A percentile compares a stretch with the other conserved stretches of the same genome.
Evolutionary conservation across 2,888 invertebrate species (phyloP).

Genomic region (Drosophila antonietae): DNA sequence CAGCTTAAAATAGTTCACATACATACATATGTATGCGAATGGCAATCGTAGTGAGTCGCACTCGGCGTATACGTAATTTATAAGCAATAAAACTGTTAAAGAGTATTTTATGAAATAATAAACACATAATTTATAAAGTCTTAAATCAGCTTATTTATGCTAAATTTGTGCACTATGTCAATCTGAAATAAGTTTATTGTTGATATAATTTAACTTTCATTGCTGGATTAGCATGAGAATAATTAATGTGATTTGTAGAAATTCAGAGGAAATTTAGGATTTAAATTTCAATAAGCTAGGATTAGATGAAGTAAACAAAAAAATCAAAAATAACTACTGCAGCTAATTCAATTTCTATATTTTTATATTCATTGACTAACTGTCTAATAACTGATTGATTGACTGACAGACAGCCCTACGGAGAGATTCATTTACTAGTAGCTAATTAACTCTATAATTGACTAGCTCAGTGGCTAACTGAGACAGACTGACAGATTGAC

Average conservation of each 20-base stretch:
- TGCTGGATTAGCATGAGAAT: not conserved
- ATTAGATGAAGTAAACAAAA: not conserved
- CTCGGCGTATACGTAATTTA: not conserved
- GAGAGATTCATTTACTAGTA: not conserved
- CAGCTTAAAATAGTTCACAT: constrained; percentile 1
- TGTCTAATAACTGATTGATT: not conserved
- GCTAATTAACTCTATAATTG: not conserved
- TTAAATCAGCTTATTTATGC: not conserved
- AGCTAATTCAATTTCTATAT: too few relatives aligned
- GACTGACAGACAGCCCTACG: not conserved
- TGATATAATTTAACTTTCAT: constrained; percentile 1
- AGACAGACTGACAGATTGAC: not conserved
- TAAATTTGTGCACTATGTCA: not conserved
- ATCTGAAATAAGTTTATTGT: not conserved
- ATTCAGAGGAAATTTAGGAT: not conserved
- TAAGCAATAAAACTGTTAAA: not conserved
- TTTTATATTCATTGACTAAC: not conserved
- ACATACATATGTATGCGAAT: not conserved
- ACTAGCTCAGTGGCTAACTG: not conserved
- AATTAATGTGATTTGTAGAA: not conserved
- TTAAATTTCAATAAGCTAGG: not conserved
- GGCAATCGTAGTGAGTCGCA: not conserved
- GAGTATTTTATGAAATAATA: not conserved
- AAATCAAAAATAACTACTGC: not conserved
- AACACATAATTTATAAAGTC: not conserved